Evolutionary conservation across 2,113 vertebrate species (phyloP).

Genomic region (Turnix velox): DNA sequence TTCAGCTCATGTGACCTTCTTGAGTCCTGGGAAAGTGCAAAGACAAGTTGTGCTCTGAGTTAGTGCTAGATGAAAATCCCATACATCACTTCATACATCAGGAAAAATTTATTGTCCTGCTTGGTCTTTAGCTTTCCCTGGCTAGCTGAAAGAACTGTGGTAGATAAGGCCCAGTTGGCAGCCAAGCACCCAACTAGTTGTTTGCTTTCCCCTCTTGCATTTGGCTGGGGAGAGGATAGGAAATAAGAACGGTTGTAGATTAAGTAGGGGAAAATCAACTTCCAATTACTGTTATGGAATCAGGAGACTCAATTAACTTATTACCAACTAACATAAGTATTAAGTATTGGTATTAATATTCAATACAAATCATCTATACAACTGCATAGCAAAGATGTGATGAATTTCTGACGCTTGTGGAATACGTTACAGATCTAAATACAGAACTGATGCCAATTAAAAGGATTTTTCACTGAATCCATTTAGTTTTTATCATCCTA

Average conservation of each 20-base stretch:
- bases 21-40: not conserved
- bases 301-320: not conserved
- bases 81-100: not conserved
- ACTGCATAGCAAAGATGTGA: not conserved
- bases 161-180: not conserved
- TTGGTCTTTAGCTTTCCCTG: not conserved
- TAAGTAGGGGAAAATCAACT: not conserved
- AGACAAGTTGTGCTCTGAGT: not conserved
- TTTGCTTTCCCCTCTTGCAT: not conserved
- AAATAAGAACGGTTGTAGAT: not conserved
- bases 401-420: not conserved
- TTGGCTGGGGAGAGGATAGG: not conserved
- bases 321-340: not conserved
- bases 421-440: not conserved
- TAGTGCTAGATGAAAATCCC: not conserved
- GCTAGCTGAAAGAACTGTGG: not conserved
- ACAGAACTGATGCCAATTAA: slow-evolving; percentile 11
- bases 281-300: not conserved
- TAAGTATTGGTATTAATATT: not conserved
- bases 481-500: slow-evolving; percentile 9
- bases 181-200: accelerated
- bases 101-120: not conserved
- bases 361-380: not conserved
- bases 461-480: not conserved
- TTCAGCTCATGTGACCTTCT: not conserved